A percentile compares a stretch with the other conserved stretches of the same genome.
Conservation (phyloP, 2,113 vertebrate species). For the Dicaeum eximium region DNA sequence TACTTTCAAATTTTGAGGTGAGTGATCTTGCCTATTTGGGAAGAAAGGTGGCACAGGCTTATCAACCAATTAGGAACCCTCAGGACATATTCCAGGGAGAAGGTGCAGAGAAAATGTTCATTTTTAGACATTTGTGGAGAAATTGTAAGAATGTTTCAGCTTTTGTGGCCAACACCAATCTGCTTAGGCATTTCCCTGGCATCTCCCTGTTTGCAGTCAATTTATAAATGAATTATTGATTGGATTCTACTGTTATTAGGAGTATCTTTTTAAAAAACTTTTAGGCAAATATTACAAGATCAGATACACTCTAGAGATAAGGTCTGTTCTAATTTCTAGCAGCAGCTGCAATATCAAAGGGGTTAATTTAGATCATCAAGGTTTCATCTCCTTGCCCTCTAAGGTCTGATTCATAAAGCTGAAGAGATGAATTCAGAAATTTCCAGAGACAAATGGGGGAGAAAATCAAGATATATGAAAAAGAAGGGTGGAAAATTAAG, state of each 20-base stretch:
- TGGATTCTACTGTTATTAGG: constrained; percentile 2
- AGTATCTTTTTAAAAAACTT: background rate
- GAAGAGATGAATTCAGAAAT: constrained; percentile 53
- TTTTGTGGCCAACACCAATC: background rate
- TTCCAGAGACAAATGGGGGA: constrained; percentile 46
- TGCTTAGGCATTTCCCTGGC: background rate
- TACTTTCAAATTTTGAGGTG: constrained; percentile 28
- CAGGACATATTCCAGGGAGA: background rate
- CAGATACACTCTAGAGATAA: background rate
- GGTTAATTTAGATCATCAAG: constrained; percentile 51
- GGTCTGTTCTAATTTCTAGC: constrained; percentile 22
- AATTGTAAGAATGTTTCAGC: background rate
- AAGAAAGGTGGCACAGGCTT: background rate
- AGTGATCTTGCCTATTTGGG: constrained; percentile 8
- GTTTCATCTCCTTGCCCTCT: constrained; percentile 47
- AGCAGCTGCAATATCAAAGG: constrained; percentile 35
- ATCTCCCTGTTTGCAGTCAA: background rate
- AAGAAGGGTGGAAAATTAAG: constrained; percentile 41
- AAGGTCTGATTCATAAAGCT: constrained; percentile 53
- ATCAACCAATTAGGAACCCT: background rate
- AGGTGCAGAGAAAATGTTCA: background rate
- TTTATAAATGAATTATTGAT: constrained; percentile 15
- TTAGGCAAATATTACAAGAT: background rate
- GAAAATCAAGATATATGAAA: constrained; percentile 59
- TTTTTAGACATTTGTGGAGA: background rate